Percentiles rank a stretch among this genome's conserved stretches.
phyloP scores from a whole-genome alignment of 2,113 vertebrate genomes.

The Mobula hypostoma region DNA sequence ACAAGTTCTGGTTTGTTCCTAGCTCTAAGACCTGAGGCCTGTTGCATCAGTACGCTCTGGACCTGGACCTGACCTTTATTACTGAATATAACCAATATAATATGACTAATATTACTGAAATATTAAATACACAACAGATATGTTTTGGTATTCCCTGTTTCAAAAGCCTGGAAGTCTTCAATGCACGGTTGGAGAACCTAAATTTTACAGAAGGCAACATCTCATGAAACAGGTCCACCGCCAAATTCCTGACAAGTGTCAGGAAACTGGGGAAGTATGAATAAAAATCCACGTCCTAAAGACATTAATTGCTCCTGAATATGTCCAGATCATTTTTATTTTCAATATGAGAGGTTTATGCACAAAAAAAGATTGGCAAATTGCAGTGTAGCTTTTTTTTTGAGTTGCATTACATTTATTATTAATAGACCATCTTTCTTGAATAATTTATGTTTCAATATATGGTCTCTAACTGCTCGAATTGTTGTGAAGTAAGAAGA shows the following conservation, averaged over 20 bases:
- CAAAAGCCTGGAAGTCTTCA: too few species aligned
- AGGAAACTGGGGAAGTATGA: neutral
- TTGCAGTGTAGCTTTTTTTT: neutral
- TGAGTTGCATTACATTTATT: conserved; percentile 11
- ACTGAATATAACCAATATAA: too few species aligned
- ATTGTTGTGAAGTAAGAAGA: conserved; percentile 33
- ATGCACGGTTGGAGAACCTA: neutral
- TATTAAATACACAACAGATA: too few species aligned
- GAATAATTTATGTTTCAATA: conserved; percentile 35
- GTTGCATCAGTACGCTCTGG: too few species aligned
- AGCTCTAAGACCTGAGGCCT: too few species aligned
- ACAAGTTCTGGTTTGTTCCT: too few species aligned
- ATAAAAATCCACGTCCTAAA: neutral
- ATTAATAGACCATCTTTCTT: conserved; percentile 15
- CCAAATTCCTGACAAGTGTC: neutral
- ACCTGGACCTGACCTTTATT: too few species aligned
- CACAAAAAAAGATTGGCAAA: neutral
- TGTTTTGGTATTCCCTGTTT: too few species aligned
- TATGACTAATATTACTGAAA: too few species aligned
- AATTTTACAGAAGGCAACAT: neutral
- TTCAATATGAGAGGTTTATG: neutral
- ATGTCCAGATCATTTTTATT: neutral
- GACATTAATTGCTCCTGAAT: neutral
- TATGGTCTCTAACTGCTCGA: conserved; percentile 29
- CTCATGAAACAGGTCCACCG: neutral